A percentile compares a stretch with the other conserved stretches of the same genome.
Evolutionary conservation across 2,113 vertebrate genomes (phyloP).

Genomic region (Limnothrissa miodon): DNA sequence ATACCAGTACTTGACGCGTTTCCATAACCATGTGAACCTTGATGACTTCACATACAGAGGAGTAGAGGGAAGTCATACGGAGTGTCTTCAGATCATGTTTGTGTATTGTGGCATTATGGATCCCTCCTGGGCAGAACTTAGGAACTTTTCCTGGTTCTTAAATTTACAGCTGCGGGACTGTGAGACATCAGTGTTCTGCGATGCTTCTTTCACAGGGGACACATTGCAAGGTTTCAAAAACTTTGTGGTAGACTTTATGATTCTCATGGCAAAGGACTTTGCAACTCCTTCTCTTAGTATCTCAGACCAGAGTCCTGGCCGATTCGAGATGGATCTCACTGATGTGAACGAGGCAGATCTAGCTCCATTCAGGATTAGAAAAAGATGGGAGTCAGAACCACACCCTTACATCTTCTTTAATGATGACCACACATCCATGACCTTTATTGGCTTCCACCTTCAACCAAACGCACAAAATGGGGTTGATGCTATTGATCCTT

Average conservation of each 20-base stretch:
- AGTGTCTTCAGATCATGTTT: slow-evolving; percentile 86
- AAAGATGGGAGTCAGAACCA: slow-evolving; percentile 91
- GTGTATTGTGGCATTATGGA: slow-evolving; percentile 82
- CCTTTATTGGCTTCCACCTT: slow-evolving; percentile 92
- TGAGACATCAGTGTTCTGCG: slow-evolving; percentile 86
- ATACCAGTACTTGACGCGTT: slow-evolving; percentile 86
- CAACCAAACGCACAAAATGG: slow-evolving; percentile 46
- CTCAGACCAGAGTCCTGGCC: slow-evolving; percentile 87
- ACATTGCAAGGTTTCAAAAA: slow-evolving; percentile 85
- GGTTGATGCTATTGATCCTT: slow-evolving; percentile 80
- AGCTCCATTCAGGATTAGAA: slow-evolving; percentile 86
- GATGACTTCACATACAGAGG: slow-evolving; percentile 73
- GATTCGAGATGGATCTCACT: slow-evolving; percentile 51
- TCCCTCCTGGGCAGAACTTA: slow-evolving; percentile 91
- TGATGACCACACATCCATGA: slow-evolving; percentile 85
- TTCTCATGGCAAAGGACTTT: slow-evolving; percentile 94
- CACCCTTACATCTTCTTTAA: slow-evolving; percentile 97
- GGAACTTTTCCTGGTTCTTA: slow-evolving; percentile 88
- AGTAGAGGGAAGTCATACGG: slow-evolving; percentile 76
- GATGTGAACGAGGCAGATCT: slow-evolving; percentile 78
- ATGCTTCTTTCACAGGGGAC: slow-evolving; percentile 74
- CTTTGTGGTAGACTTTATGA: slow-evolving; percentile 95
- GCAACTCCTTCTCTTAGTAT: slow-evolving; percentile 87
- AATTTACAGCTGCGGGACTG: slow-evolving; percentile 86
- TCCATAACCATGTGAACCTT: slow-evolving; percentile 66